Evolutionary conservation across 2,888 invertebrate species (phyloP).

Genomic region (Eugnorisma glareosa): DNA sequence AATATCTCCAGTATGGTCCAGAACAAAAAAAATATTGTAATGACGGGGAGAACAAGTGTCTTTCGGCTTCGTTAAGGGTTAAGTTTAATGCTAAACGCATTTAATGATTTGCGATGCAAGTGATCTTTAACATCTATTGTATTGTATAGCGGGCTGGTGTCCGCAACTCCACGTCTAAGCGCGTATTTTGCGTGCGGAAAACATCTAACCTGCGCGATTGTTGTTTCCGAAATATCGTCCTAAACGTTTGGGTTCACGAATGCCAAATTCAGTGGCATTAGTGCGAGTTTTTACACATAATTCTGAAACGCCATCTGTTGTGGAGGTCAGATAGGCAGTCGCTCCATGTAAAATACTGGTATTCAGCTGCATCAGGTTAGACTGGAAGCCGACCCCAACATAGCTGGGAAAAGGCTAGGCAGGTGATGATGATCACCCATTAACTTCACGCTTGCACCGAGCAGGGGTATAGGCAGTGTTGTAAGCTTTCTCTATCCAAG

Average conservation of each 20-base stretch:
- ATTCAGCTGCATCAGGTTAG: too few relatives aligned
- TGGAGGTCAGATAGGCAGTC: too few relatives aligned
- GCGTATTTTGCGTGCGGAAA: too few relatives aligned
- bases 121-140: background rate
- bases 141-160: too few relatives aligned
- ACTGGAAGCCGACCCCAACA: too few relatives aligned
- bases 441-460: background rate
- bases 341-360: too few relatives aligned
- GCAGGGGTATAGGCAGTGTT: constrained; percentile 8
- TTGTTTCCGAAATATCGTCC: background rate
- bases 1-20: background rate
- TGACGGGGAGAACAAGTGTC: background rate
- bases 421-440: too few relatives aligned
- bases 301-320: background rate
- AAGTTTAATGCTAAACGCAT: background rate
- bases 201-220: background rate
- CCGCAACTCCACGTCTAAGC: too few relatives aligned
- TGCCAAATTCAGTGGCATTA: background rate
- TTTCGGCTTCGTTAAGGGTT: background rate
- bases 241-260: background rate
- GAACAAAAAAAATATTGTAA: background rate
- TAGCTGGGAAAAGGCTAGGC: too few relatives aligned
- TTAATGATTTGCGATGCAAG: background rate
- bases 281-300: background rate
- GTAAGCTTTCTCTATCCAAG: background rate